Evolutionary conservation across 2,797 vertebrate species (phyloP).

Genomic region (Kryptopterus vitreolus): DNA sequence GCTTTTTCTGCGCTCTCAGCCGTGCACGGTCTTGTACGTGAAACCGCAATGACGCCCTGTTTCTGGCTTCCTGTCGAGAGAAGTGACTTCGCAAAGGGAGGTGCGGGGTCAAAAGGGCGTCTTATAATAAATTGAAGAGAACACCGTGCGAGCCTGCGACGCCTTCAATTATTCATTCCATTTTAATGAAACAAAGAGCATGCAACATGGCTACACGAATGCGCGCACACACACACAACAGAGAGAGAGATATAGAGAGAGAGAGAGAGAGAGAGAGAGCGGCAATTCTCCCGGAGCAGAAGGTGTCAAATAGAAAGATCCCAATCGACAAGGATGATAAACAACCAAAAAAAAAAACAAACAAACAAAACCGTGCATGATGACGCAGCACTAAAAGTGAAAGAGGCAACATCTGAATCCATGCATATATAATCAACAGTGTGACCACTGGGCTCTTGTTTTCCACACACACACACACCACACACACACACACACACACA

Average conservation of each 20-base stretch:
- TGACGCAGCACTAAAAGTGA: conserved; percentile 40
- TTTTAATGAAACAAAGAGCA: conserved; percentile 28
- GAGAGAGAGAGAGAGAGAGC: too few relatives aligned
- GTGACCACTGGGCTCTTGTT: conserved; percentile 44
- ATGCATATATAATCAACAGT: conserved; percentile 52
- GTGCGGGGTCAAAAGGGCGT: conserved; percentile 36
- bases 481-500: conserved; percentile 15
- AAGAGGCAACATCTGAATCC: conserved; percentile 51
- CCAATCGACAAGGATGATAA: conserved; percentile 38
- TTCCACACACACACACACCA: conserved; percentile 6
- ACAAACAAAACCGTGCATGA: conserved; percentile 34
- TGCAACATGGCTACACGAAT: neutral
- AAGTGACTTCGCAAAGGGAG: neutral
- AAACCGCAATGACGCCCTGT: conserved; percentile 5
- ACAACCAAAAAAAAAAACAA: conserved; percentile 5
- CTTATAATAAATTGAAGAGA: conserved; percentile 18
- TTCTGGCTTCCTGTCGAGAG: conserved; percentile 5
- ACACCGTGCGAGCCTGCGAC: neutral
- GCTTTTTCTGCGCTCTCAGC: conserved; percentile 23
- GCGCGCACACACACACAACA: neutral
- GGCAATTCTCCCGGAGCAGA: neutral
- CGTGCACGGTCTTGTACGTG: neutral
- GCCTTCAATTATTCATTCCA: conserved; percentile 35
- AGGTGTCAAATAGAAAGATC: conserved; percentile 40
- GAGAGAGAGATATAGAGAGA: too few relatives aligned